A percentile compares a stretch with the other conserved stretches of the same genome.
These are phyloP conservation scores for Albula glossodonta DNA, from an alignment of 2,113 vertebrate species.

Conservation along the genomic window DNA sequence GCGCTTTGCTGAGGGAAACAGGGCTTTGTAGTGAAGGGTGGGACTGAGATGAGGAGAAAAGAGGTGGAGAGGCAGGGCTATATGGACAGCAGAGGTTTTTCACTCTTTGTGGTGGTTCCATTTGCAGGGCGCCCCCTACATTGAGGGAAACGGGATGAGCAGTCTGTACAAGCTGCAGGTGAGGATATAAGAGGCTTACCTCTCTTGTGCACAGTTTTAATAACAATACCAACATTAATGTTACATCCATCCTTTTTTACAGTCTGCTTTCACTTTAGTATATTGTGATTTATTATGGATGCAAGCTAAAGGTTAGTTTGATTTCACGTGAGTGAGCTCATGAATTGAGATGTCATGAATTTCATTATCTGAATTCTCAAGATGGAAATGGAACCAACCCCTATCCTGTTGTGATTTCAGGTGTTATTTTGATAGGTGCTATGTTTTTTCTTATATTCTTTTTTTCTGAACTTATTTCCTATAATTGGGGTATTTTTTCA, in stretches of 20 bases:
- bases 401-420: too few species aligned
- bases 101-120: constrained; percentile 44
- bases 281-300: background rate
- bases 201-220: background rate
- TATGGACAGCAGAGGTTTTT: constrained; percentile 6
- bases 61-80: background rate
- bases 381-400: too few species aligned
- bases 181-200: constrained; percentile 54
- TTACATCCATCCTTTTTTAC: background rate
- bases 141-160: constrained; percentile 93
- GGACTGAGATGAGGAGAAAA: too few species aligned
- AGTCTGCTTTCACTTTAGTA: background rate
- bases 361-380: too few species aligned
- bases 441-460: background rate
- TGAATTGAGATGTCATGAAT: too few species aligned
- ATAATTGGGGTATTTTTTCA: too few species aligned
- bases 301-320: too few species aligned
- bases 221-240: background rate
- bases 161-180: constrained; percentile 97
- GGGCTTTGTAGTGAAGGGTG: too few species aligned
- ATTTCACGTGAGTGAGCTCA: too few species aligned
- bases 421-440: background rate
- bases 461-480: background rate
- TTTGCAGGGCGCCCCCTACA: constrained; percentile 77
- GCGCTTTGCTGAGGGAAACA: too few species aligned